Base-by-base conservation (phyloP, 2,888 invertebrate species). In the Drosophila kokeensis region DNA sequence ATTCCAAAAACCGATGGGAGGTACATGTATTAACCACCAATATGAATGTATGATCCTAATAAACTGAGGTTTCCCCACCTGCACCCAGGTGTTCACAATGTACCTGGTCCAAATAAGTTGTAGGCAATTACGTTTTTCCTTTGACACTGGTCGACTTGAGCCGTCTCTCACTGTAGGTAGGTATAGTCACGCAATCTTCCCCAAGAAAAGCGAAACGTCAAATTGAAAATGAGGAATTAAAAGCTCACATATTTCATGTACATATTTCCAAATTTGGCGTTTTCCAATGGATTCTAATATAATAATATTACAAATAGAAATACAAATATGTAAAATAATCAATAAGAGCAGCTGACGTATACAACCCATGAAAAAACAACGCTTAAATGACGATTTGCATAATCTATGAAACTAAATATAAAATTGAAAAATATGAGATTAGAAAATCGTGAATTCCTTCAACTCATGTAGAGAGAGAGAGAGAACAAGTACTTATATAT, bases 381-480 rank as follows among this genome's bases (percentile, higher is more conserved):
- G 52, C 42, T 66, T 36, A 48, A 70, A 3, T n/a, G 27, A 18
- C 21, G 5, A 40, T 53, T 70, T 48, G 32, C 45, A 53, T 30
- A 40, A 54, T 70, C 30, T 32, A 48, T 21, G 11, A 69, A n/a
- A 24, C 32, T 40, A 24, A 57, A 58, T 34, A 38, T 34, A 29
- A 15, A 24, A 38, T 7, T 55, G 21, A 2, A 21, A 55, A n/a
- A n/a, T 54, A 38, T 11, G 4, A 55, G 36, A 34, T 34, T 11
- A 32, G 6, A 18, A 48, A 48, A 27, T 15, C 2, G 6, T 34
- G 11, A 30, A 29, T 60, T 40, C 38, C 30, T 38, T 18, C 30
- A 61, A 18, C 30, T 30, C 30, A 52, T 18, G 13, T 29, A 10
- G 21, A 34, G n/a, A 40, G 40, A n/a, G 45, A 15, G 21, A 15